Evolutionary conservation across 1,140 invertebrate species (phyloP).

Genomic region (Himalopsyche phryganea): DNA sequence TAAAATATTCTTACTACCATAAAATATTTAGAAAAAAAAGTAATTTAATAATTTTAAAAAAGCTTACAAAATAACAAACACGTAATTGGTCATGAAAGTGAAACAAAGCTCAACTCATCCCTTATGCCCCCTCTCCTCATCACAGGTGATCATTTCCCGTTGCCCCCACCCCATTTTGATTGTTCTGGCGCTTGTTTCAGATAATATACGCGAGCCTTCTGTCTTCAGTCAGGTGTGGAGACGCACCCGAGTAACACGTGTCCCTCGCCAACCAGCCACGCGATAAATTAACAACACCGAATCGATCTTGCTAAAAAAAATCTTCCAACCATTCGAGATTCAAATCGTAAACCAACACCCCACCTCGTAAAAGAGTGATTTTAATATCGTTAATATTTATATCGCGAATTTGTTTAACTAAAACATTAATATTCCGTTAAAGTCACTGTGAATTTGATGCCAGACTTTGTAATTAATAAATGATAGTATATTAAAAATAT

Average conservation of each 20-base stretch:
- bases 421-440: too few species aligned
- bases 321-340: neutral
- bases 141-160: neutral
- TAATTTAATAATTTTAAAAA: too few species aligned
- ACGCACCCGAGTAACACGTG: slow-evolving; percentile 3
- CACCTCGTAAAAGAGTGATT: too few species aligned
- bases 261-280: neutral
- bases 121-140: slow-evolving; percentile 5
- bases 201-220: neutral
- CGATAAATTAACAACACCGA: neutral
- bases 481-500: too few species aligned
- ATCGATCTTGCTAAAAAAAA: neutral
- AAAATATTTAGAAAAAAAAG: too few species aligned
- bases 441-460: too few species aligned
- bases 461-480: too few species aligned
- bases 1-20: too few species aligned
- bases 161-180: slow-evolving; percentile 6
- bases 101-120: neutral
- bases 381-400: too few species aligned
- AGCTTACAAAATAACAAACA: too few species aligned
- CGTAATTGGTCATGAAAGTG: neutral
- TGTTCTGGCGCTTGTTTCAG: slow-evolving; percentile 2
- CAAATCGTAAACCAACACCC: too few species aligned
- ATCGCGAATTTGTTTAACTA: too few species aligned
- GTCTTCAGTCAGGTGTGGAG: slow-evolving; percentile 15